A percentile compares a stretch with the other conserved stretches of the same genome.
These are phyloP conservation scores for Gulo gulo DNA, from an alignment of 2,113 vertebrate species.

Conservation along the genomic window DNA sequence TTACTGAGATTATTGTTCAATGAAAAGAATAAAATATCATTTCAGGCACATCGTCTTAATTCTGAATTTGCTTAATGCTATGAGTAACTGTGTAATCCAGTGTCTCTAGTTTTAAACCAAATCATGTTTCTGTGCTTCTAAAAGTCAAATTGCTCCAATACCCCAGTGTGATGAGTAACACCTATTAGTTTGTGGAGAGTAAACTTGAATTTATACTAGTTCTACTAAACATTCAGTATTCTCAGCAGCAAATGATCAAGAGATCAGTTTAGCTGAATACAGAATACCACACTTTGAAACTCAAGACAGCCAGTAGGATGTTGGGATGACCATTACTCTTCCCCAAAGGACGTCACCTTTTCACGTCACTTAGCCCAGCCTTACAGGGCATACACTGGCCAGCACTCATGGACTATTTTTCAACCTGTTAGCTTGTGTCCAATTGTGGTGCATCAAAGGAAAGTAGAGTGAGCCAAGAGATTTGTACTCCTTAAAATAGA, in stretches of 20 bases:
- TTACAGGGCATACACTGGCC: neutral
- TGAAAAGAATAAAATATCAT: slow-evolving; percentile 29
- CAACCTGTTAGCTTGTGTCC: neutral
- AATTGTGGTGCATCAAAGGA: neutral
- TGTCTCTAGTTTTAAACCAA: neutral
- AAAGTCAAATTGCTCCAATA: neutral
- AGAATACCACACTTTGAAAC: neutral
- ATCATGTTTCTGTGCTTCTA: neutral
- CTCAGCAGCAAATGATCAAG: neutral
- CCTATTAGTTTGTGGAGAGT: neutral
- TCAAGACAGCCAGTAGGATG: neutral
- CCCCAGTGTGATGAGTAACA: neutral
- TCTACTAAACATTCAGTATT: neutral
- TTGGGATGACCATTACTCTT: neutral
- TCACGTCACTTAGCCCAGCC: neutral
- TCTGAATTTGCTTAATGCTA: slow-evolving; percentile 35
- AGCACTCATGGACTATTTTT: neutral
- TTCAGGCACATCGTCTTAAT: neutral
- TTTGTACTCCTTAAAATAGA: neutral
- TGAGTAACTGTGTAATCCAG: neutral
- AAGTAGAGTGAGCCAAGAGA: neutral
- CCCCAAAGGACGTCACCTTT: neutral
- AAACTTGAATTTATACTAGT: neutral
- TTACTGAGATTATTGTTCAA: slow-evolving; percentile 31
- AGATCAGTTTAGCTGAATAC: neutral